Conservation (phyloP, 35 echinoderm and acorn worm species). For the Chiridota heheva region DNA sequence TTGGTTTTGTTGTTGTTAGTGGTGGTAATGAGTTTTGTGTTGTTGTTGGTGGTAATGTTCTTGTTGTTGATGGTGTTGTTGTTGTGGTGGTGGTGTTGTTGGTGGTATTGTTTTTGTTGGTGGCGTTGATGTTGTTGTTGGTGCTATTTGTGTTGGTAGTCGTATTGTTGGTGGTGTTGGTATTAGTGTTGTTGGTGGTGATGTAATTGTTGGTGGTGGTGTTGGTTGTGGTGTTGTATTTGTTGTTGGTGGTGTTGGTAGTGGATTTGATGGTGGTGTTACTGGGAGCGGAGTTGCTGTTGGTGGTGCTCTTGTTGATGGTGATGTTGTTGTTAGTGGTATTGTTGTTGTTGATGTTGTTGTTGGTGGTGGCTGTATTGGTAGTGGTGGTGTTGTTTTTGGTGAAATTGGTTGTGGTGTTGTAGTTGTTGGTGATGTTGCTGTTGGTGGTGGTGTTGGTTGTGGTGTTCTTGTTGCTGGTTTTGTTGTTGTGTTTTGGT, state of each 20-base stretch:
- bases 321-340: not conserved
- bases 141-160: not conserved
- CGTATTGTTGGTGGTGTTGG: not conserved
- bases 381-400: not conserved
- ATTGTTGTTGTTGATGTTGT: not conserved
- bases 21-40: too few relatives aligned
- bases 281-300: not conserved
- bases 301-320: not conserved
- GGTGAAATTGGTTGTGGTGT: slow-evolving; percentile 2
- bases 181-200: slow-evolving; percentile 12
- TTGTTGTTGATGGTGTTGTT: too few relatives aligned
- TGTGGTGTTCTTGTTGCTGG: not conserved
- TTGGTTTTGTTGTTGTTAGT: too few relatives aligned
- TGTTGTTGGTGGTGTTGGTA: not conserved
- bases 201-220: not conserved
- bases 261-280: not conserved
- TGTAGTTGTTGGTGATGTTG: not conserved
- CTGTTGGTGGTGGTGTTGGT: not conserved
- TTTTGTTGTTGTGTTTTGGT: not conserved
- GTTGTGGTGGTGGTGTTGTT: too few relatives aligned
- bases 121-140: not conserved
- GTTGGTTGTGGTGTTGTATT: slow-evolving; percentile 2
- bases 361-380: not conserved
- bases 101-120: not conserved
- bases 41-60: too few relatives aligned